Conservation (phyloP, 2,797 vertebrate genomes). For the Poecile montanus region DNA sequence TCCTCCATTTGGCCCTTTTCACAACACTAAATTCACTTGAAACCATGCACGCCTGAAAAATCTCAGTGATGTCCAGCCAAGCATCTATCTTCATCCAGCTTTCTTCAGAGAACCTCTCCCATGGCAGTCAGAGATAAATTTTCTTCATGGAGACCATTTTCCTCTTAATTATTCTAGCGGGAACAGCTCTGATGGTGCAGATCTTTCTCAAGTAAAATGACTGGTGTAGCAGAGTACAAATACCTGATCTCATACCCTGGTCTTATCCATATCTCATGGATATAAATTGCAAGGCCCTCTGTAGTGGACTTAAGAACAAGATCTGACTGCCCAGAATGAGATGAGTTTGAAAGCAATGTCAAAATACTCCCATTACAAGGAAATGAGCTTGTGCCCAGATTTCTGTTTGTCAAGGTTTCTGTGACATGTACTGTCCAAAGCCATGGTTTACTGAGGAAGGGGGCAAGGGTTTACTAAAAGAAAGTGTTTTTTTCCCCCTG, state of each 20-base stretch:
- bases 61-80: neutral
- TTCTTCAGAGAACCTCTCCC: neutral
- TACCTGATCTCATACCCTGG: neutral
- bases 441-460: neutral
- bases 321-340: neutral
- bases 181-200: neutral
- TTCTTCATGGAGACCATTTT: neutral
- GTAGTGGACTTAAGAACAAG: neutral
- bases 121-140: neutral
- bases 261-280: neutral
- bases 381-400: neutral
- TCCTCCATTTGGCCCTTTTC: neutral
- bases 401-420: neutral
- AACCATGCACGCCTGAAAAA: neutral
- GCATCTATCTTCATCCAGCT: neutral
- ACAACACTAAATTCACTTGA: neutral
- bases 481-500: neutral
- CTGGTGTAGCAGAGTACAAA: neutral
- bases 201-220: neutral
- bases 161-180: neutral
- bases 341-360: neutral
- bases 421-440: neutral
- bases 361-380: neutral
- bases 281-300: neutral
- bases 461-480: neutral